phyloP scores from a whole-genome alignment of 2,888 invertebrate species.

The Chorisops tibialis region DNA sequence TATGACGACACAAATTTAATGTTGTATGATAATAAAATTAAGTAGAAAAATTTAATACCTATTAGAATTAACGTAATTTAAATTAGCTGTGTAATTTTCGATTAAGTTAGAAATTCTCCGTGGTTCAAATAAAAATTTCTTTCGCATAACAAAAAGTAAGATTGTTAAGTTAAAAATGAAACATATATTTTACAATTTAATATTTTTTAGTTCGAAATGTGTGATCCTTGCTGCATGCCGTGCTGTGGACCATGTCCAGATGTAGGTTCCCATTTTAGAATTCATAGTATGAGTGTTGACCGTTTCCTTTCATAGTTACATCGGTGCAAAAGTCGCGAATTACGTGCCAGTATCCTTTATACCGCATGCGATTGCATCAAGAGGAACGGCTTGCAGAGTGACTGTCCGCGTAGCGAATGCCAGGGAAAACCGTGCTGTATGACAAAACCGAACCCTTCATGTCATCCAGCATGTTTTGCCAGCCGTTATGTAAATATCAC shows the following conservation, averaged over 20 bases:
- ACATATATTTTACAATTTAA: background rate
- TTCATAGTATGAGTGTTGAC: too few relatives aligned
- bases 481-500: constrained; percentile 43
- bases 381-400: constrained; percentile 60
- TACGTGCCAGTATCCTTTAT: constrained; percentile 55
- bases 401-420: constrained; percentile 57
- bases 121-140: background rate
- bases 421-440: constrained; percentile 54
- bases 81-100: too few relatives aligned
- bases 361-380: constrained; percentile 59
- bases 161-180: too few relatives aligned
- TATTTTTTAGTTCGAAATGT: background rate
- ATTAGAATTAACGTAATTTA: too few relatives aligned
- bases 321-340: constrained; percentile 55
- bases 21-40: too few relatives aligned
- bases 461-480: constrained; percentile 51
- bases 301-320: background rate
- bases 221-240: background rate
- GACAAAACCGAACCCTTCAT: constrained; percentile 53
- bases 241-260: background rate
- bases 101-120: background rate
- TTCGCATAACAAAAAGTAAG: background rate
- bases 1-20: too few relatives aligned
- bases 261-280: background rate
- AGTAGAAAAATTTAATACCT: too few relatives aligned